phyloP scores from a whole-genome alignment of 2,888 invertebrate genomes.

The Drosophila trichaetosa region DNA sequence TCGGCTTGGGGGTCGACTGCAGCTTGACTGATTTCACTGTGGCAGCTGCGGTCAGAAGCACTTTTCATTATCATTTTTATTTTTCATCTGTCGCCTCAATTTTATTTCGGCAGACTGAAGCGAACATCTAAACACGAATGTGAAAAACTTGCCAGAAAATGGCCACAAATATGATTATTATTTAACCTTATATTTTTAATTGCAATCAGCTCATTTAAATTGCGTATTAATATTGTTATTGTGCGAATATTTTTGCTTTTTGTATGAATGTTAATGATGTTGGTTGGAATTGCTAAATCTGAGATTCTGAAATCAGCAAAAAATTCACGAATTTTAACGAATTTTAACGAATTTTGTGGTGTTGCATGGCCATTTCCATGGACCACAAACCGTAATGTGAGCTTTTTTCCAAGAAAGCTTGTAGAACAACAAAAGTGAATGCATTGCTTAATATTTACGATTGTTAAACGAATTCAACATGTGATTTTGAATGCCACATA shows the following conservation, averaged over 20 bases:
- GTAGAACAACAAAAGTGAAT: not conserved
- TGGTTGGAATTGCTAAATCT: not conserved
- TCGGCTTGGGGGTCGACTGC: constrained; percentile 22
- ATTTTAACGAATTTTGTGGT: not conserved
- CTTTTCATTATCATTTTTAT: constrained; percentile 4
- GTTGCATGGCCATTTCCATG: no score
- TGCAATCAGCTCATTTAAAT: not conserved
- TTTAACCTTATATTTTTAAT: not conserved
- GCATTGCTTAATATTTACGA: not conserved
- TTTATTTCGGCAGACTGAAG: constrained; percentile 19
- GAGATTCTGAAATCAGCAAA: not conserved
- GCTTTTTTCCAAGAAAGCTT: not conserved
- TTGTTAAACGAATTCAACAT: not conserved
- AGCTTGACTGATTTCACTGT: constrained; percentile 46
- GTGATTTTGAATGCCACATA: not conserved
- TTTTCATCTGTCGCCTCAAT: constrained; percentile 33
- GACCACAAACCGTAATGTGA: not conserved
- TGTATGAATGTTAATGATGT: not conserved
- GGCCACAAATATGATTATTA: not conserved
- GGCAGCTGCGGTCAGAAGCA: constrained; percentile 38
- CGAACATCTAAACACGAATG: constrained; percentile 7
- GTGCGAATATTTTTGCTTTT: not conserved
- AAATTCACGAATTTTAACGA: not conserved
- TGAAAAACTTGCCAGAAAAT: not conserved
- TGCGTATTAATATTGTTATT: not conserved